Evolutionary conservation across 2,888 invertebrate genomes (phyloP), one percentile per base, ranked within the genome.

Genomic region (Gymnocheta viridis): DNA sequence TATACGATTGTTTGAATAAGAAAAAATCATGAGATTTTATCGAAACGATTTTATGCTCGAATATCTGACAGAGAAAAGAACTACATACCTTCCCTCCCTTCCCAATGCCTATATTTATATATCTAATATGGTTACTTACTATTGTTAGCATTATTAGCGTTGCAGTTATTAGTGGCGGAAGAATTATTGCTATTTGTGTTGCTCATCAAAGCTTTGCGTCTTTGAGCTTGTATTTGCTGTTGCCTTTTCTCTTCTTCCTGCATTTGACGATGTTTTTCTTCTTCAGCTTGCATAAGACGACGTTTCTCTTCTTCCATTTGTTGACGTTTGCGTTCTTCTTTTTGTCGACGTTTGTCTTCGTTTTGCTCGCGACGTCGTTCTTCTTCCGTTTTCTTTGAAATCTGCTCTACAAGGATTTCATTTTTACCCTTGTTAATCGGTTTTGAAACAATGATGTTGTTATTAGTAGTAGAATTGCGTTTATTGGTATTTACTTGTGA

Each of bases 161-260:
- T 56, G 35, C 5, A 27, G 17, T 56, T 44, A n/a, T 56, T 64
- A 64, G 62, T 72, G 24, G 79, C 82, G 0, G 79, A 17, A 4
- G 49, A 32, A 54, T 54, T 77, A 49, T 41, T 78, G 74, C 35
- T 82, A 77, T 64, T 79, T 19, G 19, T 60, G 17, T 82, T 88
- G 6, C 87, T 88, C 29, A 90, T 60, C 49, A 91, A 85, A 4
- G 90, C 90, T 49, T 91, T 91, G 0, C 92, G 90, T 3, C 92
- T 90, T 74, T 91, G 91, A 1, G 89, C 89, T 82, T 92, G 91
- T 32, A 92, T 91, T 82, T 91, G 91, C 47, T 90, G 90, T n/a
- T 90, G 91, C 0, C 92, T 89, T 49, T 91, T 91, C 47, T 89
- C 90, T 81, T 92, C 92, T 47, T 91, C 91, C 0, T 87, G 86